Evolutionary conservation across 2,797 vertebrate species (phyloP), one percentile per base, ranked within the genome.

Genomic region (Naso thynnoides): DNA sequence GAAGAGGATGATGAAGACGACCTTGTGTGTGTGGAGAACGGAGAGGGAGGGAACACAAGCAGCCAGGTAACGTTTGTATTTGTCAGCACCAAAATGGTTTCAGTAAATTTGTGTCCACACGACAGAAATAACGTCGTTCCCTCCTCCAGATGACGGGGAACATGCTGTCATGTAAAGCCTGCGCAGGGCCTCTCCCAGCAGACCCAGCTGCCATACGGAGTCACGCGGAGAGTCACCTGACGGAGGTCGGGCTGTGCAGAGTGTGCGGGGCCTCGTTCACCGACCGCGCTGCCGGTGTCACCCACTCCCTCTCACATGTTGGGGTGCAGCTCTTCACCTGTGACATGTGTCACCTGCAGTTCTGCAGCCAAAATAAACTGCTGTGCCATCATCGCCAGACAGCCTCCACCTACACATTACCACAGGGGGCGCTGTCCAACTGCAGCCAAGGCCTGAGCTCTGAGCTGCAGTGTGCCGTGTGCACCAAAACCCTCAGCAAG

Each of bases 251-350:
- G 6, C 94, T 93, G 76, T 99, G 98, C 91, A 92, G 95, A 19
- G 94, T 98, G 48, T 99, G 98, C 0, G 97, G 96, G 6, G 94
- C 95, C 2, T 94, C 96, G 14, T 97, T 97, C 78, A 90, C 95
- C 4, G 96, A 98, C 84, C 94, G 91, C 0, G 80, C 93, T 1
- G 94, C 96, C 31, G 90, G 93, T 19, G 85, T 96, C 63, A 88
- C 95, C 2, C 98, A 99, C 0, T 92, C 96, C 21, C 90, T 99
- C 63, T 95, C 96, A 31, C 98, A 99, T 18, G 95, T 99, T 0
- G 97, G 97, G 6, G 95, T 97, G 86, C 96, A 96, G 66, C 96
- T 99, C 42, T 98, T 97, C 89, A 96, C 96, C 79, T 99, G 98
- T 0, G 96, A 98, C 87, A 96, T 99, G 96, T 99, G 98, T 18